Evolutionary conservation across 2,797 vertebrate genomes (phyloP), one percentile per base, ranked within the genome.

Genomic region (Megaceryle alcyon): DNA sequence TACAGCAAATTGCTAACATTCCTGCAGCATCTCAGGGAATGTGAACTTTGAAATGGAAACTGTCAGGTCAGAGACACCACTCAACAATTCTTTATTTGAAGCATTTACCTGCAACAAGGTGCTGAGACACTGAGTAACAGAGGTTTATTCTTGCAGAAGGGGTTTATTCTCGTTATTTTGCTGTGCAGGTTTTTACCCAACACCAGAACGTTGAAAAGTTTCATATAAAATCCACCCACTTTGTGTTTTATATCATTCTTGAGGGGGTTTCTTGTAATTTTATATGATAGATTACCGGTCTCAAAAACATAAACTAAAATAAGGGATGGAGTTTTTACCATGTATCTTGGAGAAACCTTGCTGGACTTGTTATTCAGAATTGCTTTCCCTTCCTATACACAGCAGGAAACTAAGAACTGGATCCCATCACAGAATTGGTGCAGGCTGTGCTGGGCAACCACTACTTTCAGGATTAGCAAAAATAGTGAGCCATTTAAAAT

Each of bases 1-100:
- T 86, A 88, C n/a, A 94, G 71, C 56, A 94, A 97, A 97, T 90
- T 96, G 73, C 59, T 85, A 78, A 90, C 83, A 87, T 88, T 94
- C 87, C 59, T 89, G 54, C 53, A 59, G 41, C 71, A 43, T 81
- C 89, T 93, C 90, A 86, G 66, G 83, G 69, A 96, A 94, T 0
- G 3, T 61, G 59, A 79, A 86, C 76, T 96, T 86, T 82, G 85
- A 96, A 96, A 96, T 87, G 48, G 89, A 94, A 96, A 85, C 61
- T 85, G 61, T 73, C 76, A 93, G 80, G 41, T 91, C 86, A 86
- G 57, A 92, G 79, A 70, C 75, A 94, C 26, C 43, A 82, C 75
- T 90, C 82, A 46, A 64, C 33, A 77, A 9, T 65, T 91, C 83
- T 96, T 94, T 91, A 73, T 95, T 90, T 93, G 88, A 85, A 54